Conservation (phyloP, 2,888 invertebrate species). For the Hirtodrosophila alboralis region DNA sequence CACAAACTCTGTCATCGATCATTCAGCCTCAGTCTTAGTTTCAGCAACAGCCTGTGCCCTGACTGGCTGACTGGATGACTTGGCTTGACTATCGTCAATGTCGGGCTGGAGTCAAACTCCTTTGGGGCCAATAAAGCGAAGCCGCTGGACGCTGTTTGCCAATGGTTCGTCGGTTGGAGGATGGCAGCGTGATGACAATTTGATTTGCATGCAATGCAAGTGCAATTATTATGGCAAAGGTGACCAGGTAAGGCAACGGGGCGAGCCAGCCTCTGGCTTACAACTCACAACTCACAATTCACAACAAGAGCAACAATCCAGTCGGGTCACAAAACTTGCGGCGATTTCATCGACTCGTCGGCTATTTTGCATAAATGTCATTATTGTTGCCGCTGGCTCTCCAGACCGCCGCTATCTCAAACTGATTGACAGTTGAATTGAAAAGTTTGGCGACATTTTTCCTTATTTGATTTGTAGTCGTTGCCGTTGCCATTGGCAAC, state of each 20-base stretch:
- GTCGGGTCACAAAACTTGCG: slow-evolving; percentile 26
- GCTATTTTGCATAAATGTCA: slow-evolving; percentile 78
- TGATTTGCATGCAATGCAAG: slow-evolving; percentile 83
- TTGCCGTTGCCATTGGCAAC: slow-evolving; percentile 15
- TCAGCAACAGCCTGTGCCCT: slow-evolving; percentile 23
- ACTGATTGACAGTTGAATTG: slow-evolving; percentile 84
- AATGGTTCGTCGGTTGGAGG: slow-evolving; percentile 30
- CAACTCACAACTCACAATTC: no score
- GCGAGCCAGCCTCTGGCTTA: slow-evolving; percentile 20
- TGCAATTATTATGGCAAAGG: slow-evolving; percentile 82
- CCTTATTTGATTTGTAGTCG: slow-evolving; percentile 80
- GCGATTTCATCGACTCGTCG: slow-evolving; percentile 20
- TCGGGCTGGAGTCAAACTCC: slow-evolving; percentile 55
- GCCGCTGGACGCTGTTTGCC: slow-evolving; percentile 55
- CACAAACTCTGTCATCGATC: slow-evolving; percentile 82
- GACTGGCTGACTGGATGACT: slow-evolving; percentile 35
- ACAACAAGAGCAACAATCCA: slow-evolving; percentile 33
- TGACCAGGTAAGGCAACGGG: slow-evolving; percentile 60
- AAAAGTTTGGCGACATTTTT: slow-evolving; percentile 83
- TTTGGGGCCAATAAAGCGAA: slow-evolving; percentile 79
- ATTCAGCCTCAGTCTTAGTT: slow-evolving; percentile 53
- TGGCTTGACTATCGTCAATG: slow-evolving; percentile 50
- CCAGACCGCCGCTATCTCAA: slow-evolving; percentile 78
- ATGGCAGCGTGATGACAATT: slow-evolving; percentile 81
- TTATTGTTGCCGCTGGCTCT: slow-evolving; percentile 77